phyloP scores from a whole-genome alignment of 2,888 invertebrate genomes.

The Fragum fragum region DNA sequence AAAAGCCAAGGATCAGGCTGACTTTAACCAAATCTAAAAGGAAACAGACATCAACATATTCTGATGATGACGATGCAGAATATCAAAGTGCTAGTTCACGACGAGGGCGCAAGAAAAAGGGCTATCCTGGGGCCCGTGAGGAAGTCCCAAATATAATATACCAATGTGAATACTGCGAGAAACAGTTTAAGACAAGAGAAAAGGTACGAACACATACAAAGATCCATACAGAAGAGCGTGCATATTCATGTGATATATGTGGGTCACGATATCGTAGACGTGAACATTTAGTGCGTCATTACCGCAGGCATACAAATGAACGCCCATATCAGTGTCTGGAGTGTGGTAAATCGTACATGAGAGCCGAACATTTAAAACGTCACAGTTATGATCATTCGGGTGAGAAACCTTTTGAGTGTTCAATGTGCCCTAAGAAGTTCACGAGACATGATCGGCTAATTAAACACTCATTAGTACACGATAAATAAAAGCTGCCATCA shows the following conservation, averaged over 20 bases:
- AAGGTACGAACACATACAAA: constrained; percentile 61
- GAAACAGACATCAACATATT: constrained; percentile 25
- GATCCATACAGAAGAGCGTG: constrained; percentile 66
- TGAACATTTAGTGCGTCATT: constrained; percentile 72
- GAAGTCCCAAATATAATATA: constrained; percentile 61
- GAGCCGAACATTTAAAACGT: constrained; percentile 72
- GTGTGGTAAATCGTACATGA: constrained; percentile 69
- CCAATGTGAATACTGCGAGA: constrained; percentile 68
- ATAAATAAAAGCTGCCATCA: constrained; percentile 54
- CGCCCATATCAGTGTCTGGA: constrained; percentile 66
- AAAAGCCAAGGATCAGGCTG: constrained; percentile 61
- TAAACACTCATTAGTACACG: constrained; percentile 71
- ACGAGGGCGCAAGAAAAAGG: constrained; percentile 49
- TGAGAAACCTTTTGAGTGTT: constrained; percentile 71
- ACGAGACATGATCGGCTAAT: constrained; percentile 70
- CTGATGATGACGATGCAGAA: constrained; percentile 54
- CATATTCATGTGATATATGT: constrained; percentile 70
- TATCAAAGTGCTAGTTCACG: constrained; percentile 32
- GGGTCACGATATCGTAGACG: constrained; percentile 65
- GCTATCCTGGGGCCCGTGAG: background rate
- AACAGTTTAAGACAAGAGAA: constrained; percentile 64
- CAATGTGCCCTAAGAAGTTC: constrained; percentile 65
- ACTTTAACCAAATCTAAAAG: constrained; percentile 61
- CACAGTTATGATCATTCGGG: constrained; percentile 71
- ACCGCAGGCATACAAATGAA: constrained; percentile 66